phyloP scores from a whole-genome alignment of 2,797 vertebrate species.

The Phoebastria nigripes region DNA sequence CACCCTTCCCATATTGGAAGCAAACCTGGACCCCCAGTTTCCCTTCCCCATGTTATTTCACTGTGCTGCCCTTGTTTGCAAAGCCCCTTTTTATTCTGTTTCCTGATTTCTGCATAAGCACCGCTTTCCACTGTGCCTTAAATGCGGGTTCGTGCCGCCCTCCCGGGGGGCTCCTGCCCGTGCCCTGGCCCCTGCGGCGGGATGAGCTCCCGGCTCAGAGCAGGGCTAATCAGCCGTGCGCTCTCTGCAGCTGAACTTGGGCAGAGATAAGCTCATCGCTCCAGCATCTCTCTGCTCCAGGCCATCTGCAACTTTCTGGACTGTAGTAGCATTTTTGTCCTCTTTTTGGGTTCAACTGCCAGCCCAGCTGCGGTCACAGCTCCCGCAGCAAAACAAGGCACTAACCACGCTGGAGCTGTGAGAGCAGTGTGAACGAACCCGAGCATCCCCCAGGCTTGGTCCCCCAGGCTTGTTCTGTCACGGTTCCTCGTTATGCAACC shows the following conservation, averaged over 20 bases:
- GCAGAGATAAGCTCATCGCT: not conserved
- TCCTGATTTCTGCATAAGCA: not conserved
- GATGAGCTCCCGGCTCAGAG: not conserved
- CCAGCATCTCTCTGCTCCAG: not conserved
- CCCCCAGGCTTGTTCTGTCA: not conserved
- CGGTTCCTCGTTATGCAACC: not conserved
- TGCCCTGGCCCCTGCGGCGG: fast-evolving
- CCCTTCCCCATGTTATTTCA: not conserved
- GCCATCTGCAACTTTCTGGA: not conserved
- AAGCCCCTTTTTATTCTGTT: not conserved
- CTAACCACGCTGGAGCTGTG: fast-evolving
- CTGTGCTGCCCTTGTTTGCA: not conserved
- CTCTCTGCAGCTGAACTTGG: not conserved
- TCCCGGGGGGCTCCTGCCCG: fast-evolving
- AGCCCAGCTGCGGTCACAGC: not conserved
- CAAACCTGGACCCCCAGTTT: not conserved
- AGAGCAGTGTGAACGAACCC: not conserved
- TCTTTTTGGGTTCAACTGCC: not conserved
- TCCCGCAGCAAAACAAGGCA: not conserved
- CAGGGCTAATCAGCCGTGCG: fast-evolving
- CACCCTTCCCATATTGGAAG: not conserved
- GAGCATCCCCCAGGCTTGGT: not conserved
- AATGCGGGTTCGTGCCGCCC: fast-evolving
- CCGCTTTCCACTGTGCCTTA: not conserved
- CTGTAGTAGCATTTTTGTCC: not conserved